phyloP scores from a whole-genome alignment of 37 sponge, comb jelly and placozoan genomes.

The Aphrocallistes beatrix region DNA sequence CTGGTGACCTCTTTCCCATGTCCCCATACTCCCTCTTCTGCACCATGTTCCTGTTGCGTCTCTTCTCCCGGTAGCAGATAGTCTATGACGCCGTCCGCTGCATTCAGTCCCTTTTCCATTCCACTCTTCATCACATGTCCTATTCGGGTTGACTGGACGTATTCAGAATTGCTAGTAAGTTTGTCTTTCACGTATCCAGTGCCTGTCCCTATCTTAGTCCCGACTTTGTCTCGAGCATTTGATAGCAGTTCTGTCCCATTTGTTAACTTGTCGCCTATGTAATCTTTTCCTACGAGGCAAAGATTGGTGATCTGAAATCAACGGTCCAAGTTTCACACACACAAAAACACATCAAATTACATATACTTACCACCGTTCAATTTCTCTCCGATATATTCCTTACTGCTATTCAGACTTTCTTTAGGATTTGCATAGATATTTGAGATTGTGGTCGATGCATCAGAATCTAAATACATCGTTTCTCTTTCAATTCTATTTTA shows the following conservation, averaged over 20 bases:
- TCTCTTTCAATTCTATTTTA: background rate
- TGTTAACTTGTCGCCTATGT: background rate
- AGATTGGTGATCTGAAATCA: background rate
- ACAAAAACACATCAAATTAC: background rate
- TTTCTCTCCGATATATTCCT: background rate
- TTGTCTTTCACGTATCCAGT: background rate
- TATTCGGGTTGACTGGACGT: background rate
- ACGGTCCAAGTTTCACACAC: background rate
- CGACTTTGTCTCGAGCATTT: background rate
- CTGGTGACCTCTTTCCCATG: background rate
- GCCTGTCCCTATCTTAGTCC: background rate
- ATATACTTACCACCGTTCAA: background rate
- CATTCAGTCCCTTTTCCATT: background rate
- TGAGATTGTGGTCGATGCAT: background rate
- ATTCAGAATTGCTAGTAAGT: background rate
- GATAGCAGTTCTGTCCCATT: background rate
- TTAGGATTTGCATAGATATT: background rate
- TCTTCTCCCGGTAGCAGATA: background rate
- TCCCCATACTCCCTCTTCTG: background rate
- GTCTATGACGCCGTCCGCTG: background rate
- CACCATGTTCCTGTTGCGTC: background rate
- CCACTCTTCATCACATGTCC: background rate
- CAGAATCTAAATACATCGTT: background rate
- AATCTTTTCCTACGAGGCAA: background rate
- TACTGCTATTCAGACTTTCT: background rate